Base-by-base conservation (phyloP, 1,140 invertebrate genomes). In the Euglossa dilemma region DNA sequence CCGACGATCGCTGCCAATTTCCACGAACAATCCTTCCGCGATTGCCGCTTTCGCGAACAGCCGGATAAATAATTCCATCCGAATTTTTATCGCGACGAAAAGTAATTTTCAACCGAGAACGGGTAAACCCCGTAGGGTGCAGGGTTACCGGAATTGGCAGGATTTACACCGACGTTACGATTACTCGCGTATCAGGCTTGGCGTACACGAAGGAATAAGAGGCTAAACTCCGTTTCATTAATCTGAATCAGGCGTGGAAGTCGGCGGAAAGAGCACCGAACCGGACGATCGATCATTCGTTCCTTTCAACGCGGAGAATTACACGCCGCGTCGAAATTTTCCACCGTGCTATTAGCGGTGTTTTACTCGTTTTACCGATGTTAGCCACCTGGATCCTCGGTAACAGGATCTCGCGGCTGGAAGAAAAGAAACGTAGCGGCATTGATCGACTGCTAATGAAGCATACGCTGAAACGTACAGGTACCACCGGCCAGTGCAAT, bases 231-330 rank as follows among this genome's bases (percentile, higher is more conserved):
- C 0, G 66, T 69, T 69, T 69, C 66, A 69, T 69, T 69, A 69
- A 69, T 69, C 66, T 69, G 50, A 69, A 69, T 69, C 45, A 69
- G 18, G 64, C 36, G 36, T 14, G 11, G 43, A 66, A 45, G 66
- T 47, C 43, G 25, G 66, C 66, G 45, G 6, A 45, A 67, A 67
- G 64, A 67, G 36, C 43, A 47, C 5, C 20, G 43, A 25, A 25
- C 11, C n/a, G n/a, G 25, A 69, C 66, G 66, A 69, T 69, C 66
- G 50, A 69, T 69, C 66, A 69, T 69, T 25, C 66, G 66, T 67
- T 6, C 11, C 66, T 69, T 47, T 47, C 45, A 25, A 69, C 66
- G 45, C n/a, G 66, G 25, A 69, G 66, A 69, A 69, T 69, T 25
- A 25, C 36, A 36, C 36, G 4, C 45, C 66, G n/a, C 23, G 16